Conservation (phyloP, 2,113 vertebrate species). For the Seriola aureovittata region DNA sequence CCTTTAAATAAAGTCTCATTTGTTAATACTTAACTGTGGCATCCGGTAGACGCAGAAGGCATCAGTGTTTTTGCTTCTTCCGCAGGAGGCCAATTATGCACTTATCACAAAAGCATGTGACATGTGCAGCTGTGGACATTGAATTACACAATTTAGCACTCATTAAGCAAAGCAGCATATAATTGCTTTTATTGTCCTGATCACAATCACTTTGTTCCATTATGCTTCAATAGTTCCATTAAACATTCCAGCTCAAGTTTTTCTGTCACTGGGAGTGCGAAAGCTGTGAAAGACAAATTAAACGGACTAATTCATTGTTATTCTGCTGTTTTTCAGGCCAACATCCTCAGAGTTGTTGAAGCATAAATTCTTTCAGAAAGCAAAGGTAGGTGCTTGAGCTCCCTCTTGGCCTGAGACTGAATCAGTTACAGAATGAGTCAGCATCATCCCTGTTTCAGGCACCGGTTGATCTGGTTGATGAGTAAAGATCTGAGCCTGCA, state of each 20-base stretch:
- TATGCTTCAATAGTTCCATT: background rate
- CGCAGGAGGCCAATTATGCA: background rate
- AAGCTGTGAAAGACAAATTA: conserved; percentile 8
- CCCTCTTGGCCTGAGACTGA: conserved; percentile 10
- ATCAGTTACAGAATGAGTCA: conserved; percentile 33
- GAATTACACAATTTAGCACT: background rate
- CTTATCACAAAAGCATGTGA: background rate
- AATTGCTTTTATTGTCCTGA: background rate
- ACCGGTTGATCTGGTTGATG: conserved; percentile 21
- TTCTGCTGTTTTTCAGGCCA: conserved; percentile 85
- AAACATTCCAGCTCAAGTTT: background rate
- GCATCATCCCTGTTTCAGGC: conserved; percentile 32
- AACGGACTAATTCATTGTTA: conserved; percentile 23
- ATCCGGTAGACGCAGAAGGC: background rate
- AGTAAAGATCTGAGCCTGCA: conserved; percentile 25
- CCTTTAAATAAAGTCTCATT: background rate
- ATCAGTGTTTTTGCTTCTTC: background rate
- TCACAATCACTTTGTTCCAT: background rate
- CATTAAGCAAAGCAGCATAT: background rate
- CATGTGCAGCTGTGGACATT: background rate
- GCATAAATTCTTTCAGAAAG: conserved; percentile 98
- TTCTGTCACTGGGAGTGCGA: background rate
- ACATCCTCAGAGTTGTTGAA: conserved; percentile 95
- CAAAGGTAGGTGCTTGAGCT: conserved; percentile 88
- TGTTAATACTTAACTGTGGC: background rate